Conservation (phyloP, 2,797 vertebrate species). For the Bothrops alternatus region DNA sequence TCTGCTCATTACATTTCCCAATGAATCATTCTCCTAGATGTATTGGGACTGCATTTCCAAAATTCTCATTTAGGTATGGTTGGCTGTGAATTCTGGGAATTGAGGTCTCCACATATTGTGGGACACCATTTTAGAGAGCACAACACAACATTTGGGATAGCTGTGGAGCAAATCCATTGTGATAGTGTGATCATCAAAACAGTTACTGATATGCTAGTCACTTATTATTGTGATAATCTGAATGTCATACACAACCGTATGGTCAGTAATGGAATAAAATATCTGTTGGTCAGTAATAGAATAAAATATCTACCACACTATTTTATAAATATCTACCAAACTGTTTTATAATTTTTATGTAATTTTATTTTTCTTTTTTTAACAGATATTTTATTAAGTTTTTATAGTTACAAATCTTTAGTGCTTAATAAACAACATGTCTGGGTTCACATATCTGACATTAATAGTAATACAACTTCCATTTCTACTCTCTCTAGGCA, state of each 20-base stretch:
- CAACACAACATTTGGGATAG: neutral
- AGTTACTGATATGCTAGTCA: neutral
- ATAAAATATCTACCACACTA: neutral
- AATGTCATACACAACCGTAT: neutral
- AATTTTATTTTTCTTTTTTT: no score
- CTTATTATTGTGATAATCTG: neutral
- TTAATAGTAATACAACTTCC: no score
- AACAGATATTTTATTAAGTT: no score
- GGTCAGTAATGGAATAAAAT: neutral
- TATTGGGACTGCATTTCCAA: neutral
- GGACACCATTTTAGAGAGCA: neutral
- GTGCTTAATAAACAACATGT: no score
- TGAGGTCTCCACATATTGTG: neutral
- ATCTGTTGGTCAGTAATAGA: neutral
- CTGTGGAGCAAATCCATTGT: neutral
- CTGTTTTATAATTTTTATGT: neutral
- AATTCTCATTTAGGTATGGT: neutral
- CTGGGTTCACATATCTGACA: no score
- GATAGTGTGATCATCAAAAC: neutral
- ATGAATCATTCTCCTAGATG: neutral
- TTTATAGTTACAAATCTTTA: no score
- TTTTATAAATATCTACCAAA: neutral
- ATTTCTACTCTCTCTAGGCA: no score
- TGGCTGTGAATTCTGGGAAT: neutral
- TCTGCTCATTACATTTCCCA: neutral